phyloP scores from a whole-genome alignment of 2,113 vertebrate genomes.

The Corythornis cristatus region DNA sequence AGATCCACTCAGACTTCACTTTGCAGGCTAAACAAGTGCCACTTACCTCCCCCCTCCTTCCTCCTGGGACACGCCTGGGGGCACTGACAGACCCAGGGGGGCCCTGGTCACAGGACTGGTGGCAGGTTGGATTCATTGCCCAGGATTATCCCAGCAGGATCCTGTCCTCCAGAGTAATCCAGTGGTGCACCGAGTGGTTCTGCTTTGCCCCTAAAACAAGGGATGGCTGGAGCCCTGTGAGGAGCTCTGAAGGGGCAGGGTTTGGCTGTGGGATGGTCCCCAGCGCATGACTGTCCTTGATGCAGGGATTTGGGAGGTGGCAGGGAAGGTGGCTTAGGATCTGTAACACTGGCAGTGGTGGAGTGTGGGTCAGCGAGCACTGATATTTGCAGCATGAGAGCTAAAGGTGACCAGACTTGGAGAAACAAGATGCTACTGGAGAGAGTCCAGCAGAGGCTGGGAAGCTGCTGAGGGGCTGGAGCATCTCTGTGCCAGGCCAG shows the following conservation, averaged over 20 bases:
- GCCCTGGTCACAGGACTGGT: background rate
- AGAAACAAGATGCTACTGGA: too few relatives aligned
- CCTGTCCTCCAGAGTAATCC: background rate
- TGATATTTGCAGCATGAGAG: background rate
- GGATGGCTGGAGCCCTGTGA: background rate
- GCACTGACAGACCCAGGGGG: background rate
- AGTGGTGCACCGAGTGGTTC: accelerated
- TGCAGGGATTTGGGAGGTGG: background rate
- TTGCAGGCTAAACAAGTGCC: background rate
- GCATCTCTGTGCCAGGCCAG: too few relatives aligned
- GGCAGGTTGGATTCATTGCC: background rate
- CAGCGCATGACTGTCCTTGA: background rate
- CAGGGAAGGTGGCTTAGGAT: background rate
- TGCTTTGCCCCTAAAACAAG: background rate
- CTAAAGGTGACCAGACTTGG: background rate
- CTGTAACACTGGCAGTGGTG: background rate
- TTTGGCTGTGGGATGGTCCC: background rate
- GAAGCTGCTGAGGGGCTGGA: too few relatives aligned
- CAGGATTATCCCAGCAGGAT: background rate
- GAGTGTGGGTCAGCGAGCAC: background rate
- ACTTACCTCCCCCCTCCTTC: background rate
- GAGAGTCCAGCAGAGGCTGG: too few relatives aligned
- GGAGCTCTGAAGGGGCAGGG: background rate
- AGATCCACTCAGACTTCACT: background rate
- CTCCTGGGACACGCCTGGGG: background rate